Percentiles rank a stretch among this genome's conserved stretches.
Conservation (phyloP, 2,113 vertebrate species). For the Pterocles gutturalis region DNA sequence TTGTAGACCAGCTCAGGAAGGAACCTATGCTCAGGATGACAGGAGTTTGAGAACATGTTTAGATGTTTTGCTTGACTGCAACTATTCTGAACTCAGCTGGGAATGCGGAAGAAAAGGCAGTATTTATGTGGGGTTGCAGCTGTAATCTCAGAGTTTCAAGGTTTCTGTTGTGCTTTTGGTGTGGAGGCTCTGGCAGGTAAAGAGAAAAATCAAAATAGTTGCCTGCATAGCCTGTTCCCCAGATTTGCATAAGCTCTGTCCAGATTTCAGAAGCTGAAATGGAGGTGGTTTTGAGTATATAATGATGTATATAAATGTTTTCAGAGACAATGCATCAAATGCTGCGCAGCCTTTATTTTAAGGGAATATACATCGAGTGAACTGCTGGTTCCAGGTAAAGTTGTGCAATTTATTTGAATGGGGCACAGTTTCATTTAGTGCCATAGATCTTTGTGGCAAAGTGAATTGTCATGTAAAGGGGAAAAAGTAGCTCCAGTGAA, state of each 20-base stretch:
- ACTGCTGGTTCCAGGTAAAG: neutral
- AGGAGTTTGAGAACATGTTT: rapidly evolving
- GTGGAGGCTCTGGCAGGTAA: neutral
- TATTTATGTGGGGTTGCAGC: neutral
- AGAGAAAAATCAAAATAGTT: neutral
- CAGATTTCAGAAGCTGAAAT: neutral
- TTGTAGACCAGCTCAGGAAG: neutral
- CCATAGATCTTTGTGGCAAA: neutral
- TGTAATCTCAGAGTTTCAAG: neutral
- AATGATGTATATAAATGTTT: neutral
- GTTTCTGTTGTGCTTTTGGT: neutral
- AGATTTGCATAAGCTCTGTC: neutral
- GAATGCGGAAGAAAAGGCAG: neutral
- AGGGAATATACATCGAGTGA: neutral
- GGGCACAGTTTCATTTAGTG: neutral
- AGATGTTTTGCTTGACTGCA: neutral
- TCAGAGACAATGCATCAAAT: neutral
- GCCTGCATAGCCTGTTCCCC: neutral
- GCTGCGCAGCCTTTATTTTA: neutral
- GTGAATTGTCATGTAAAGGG: neutral
- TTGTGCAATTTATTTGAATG: neutral
- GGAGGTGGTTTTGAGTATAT: neutral
- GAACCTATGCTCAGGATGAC: neutral
- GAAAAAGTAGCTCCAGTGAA: neutral
- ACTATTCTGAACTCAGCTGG: neutral